A percentile compares a stretch with the other conserved stretches of the same genome.
These are phyloP conservation scores for Lithophane leautieri DNA, from an alignment of 2,888 invertebrate genomes.

Conservation along the genomic window DNA sequence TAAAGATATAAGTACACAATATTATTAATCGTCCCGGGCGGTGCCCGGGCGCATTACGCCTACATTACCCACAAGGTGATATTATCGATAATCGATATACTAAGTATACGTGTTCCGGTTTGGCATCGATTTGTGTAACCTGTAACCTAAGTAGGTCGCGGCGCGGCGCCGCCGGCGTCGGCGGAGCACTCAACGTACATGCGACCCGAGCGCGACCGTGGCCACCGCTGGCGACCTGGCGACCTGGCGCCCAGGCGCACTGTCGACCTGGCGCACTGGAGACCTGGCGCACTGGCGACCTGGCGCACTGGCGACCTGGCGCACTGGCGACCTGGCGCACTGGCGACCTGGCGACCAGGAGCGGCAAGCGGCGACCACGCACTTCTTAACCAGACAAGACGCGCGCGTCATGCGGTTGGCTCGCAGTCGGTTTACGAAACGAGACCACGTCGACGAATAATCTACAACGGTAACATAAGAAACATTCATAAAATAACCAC, in stretches of 20 bases:
- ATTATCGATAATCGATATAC: constrained; percentile 86
- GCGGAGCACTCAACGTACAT: constrained; percentile 65
- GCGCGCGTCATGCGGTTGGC: constrained; percentile 64
- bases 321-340: background rate
- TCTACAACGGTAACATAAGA: constrained; percentile 77
- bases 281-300: background rate
- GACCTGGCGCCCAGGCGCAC: background rate
- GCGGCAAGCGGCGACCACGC: constrained; percentile 18
- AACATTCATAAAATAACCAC: constrained; percentile 71
- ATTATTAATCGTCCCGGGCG: constrained; percentile 79
- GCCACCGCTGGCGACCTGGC: background rate
- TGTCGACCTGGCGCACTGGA: background rate
- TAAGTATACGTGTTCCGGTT: constrained; percentile 88
- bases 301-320: background rate
- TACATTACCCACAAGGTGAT: constrained; percentile 87
- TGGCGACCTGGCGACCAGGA: background rate
- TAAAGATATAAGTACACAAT: constrained; percentile 87
- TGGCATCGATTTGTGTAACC: constrained; percentile 85
- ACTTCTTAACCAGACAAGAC: constrained; percentile 33
- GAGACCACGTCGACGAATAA: constrained; percentile 80
- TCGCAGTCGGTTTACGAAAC: constrained; percentile 73
- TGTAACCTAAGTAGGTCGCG: constrained; percentile 82
- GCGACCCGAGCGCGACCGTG: constrained; percentile 30
- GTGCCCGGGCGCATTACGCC: constrained; percentile 79
- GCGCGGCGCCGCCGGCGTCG: constrained; percentile 71